phyloP scores from a whole-genome alignment of 2,113 vertebrate species.

The Trinectes maculatus region DNA sequence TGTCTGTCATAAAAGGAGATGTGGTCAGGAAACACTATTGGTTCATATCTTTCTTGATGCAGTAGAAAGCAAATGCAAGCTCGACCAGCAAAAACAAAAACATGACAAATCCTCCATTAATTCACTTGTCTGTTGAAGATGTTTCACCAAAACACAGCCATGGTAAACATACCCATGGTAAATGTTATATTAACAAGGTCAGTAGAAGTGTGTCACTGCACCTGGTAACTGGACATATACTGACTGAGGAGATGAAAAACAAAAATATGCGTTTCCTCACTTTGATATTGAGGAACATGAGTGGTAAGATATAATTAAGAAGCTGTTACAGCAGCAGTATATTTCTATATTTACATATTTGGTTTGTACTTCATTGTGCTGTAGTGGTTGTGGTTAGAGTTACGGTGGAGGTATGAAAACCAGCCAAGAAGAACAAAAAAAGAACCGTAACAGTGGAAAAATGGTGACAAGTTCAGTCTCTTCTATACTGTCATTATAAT shows the following conservation, averaged over 20 bases:
- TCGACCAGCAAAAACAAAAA: too few relatives aligned
- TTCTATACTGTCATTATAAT: constrained; percentile 17
- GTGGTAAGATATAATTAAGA: constrained; percentile 26
- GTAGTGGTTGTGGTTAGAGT: constrained; percentile 7
- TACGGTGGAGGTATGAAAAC: not conserved
- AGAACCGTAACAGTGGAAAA: not conserved
- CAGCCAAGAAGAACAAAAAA: constrained; percentile 6
- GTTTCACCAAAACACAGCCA: too few relatives aligned
- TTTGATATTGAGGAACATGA: not conserved
- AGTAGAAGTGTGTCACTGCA: not conserved
- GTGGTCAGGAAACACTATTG: not conserved
- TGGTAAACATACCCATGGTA: too few relatives aligned
- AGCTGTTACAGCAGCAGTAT: constrained; percentile 2
- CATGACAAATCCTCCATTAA: too few relatives aligned
- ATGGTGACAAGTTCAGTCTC: constrained; percentile 4
- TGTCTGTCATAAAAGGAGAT: not conserved
- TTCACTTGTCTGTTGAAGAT: too few relatives aligned
- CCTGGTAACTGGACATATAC: not conserved
- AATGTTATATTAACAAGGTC: not conserved
- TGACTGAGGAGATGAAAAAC: not conserved
- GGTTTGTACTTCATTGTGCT: not conserved
- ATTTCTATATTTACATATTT: constrained; percentile 8
- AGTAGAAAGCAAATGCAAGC: too few relatives aligned
- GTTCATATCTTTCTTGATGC: too few relatives aligned
- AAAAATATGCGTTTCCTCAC: constrained; percentile 12